Base-by-base conservation (phyloP, 2,888 invertebrate species). In the Cerastoderma edule region DNA sequence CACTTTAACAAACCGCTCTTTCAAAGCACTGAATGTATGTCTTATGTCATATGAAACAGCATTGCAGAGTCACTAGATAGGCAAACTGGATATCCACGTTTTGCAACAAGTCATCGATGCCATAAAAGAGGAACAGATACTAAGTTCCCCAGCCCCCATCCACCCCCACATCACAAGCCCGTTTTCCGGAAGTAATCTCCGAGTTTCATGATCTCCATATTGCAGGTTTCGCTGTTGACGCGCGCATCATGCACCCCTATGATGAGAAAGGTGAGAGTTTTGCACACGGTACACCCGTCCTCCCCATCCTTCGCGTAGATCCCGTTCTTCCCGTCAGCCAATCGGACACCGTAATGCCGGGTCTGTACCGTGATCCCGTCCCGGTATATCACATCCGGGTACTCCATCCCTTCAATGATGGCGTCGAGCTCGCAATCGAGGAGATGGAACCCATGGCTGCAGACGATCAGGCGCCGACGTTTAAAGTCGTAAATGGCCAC, bases 301-400 rank as follows among this genome's bases (percentile, higher is more conserved):
- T 73, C 70, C 0, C 83, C 84, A 22, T 80, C 81, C n/a, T 80
- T 83, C 3, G 88, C 88, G 68, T 83, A 86, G n/a, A 89, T 86
- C 10, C 89, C 89, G 68, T 84, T 75, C 57, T 83, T 83, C 3
- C 89, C 89, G 68, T 89, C 89, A 2, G 89, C 88, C 39, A 89
- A 68, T 13, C 78, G 78, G 0, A 87, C 87, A 30, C 83, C 80
- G 75, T 87, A 89, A 44, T 81, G 67, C 10, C 72, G 72, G 10
- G 85, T 85, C 57, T 83, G 83, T 5, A 88, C 72, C 2, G 80
- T 83, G 6, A 89, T 57, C 16, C 89, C 89, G 48, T 84, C 77
- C 28, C 80, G 74, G 67, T 80, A 82, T 2, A 79, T 80, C 1
- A 74, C 22, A 48, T 83, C 75, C 19, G 83, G 80, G 44, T 82